Conservation (phyloP, 1,140 invertebrate genomes). For the Thaumetopoea pityocampa region DNA sequence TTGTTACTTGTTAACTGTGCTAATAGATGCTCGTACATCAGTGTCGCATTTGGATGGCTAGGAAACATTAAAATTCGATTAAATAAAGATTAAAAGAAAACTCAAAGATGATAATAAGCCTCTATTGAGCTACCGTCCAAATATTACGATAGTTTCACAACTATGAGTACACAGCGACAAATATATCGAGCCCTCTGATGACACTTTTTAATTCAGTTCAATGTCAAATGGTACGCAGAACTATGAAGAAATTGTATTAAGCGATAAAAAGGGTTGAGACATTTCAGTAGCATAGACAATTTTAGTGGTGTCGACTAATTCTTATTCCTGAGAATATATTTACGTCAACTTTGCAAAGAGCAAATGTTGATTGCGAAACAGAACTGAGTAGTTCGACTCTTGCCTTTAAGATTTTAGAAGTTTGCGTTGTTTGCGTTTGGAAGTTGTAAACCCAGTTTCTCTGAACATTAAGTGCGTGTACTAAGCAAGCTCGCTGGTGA, state of each 20-base stretch:
- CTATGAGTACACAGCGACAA: constrained; percentile 29
- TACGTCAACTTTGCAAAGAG: constrained; percentile 47
- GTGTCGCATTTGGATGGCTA: constrained; percentile 34
- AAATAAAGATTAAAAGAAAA: constrained; percentile 44
- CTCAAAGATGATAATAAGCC: constrained; percentile 40
- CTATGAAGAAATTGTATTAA: constrained; percentile 56
- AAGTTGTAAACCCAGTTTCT: constrained; percentile 64
- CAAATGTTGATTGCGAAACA: constrained; percentile 54
- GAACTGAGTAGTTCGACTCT: constrained; percentile 35
- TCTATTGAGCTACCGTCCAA: constrained; percentile 23
- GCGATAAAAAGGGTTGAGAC: constrained; percentile 27
- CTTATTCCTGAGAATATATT: constrained; percentile 50
- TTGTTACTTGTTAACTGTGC: constrained; percentile 56
- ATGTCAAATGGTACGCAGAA: constrained; percentile 48
- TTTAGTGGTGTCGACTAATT: constrained; percentile 29
- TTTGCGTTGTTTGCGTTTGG: constrained; percentile 59
- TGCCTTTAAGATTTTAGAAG: constrained; percentile 56
- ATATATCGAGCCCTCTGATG: constrained; percentile 54
- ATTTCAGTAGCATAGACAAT: constrained; percentile 19
- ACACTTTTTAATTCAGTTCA: constrained; percentile 62
- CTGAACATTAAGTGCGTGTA: constrained; percentile 28
- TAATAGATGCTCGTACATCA: constrained; percentile 40
- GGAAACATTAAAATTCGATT: constrained; percentile 62
- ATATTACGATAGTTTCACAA: constrained; percentile 49
- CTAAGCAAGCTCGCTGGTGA: constrained; percentile 12